These are phyloP conservation scores for Cichladusa arquata DNA, from an alignment of 2,113 vertebrate genomes.

Conservation along the genomic window DNA sequence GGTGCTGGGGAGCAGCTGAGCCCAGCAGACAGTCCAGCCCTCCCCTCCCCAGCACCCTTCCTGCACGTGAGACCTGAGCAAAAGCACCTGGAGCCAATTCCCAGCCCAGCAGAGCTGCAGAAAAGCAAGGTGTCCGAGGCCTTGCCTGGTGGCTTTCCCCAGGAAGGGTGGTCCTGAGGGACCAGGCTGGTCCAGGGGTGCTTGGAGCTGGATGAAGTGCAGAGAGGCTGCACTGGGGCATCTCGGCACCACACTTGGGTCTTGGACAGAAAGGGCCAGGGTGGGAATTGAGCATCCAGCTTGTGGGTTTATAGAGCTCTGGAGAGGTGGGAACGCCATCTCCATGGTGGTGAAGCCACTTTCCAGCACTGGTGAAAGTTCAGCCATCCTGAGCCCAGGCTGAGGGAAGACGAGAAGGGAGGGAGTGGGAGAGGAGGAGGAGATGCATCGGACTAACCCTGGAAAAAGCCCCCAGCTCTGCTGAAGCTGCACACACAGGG, in stretches of 20 bases:
- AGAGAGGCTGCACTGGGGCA: neutral
- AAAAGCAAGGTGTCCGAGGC: rapidly evolving
- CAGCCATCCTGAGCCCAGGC: neutral
- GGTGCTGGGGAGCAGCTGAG: neutral
- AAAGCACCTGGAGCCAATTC: slow-evolving; percentile 31
- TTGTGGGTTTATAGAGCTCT: rapidly evolving
- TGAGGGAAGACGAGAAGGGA: neutral
- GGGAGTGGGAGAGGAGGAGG: neutral
- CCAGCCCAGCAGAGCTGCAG: neutral
- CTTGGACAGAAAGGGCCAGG: neutral
- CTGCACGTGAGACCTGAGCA: rapidly evolving
- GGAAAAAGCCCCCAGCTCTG: neutral
- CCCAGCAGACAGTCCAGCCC: neutral
- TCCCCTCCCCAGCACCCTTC: neutral
- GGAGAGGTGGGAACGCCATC: neutral
- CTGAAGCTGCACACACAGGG: neutral
- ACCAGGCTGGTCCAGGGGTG: neutral
- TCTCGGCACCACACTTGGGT: neutral
- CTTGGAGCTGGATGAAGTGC: neutral
- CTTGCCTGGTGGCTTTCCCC: rapidly evolving
- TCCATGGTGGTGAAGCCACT: neutral
- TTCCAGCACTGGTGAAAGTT: neutral
- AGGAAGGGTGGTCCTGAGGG: neutral
- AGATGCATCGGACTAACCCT: neutral
- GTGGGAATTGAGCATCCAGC: neutral